Conservation (phyloP, 2,888 invertebrate species). For the Troides helena region DNA sequence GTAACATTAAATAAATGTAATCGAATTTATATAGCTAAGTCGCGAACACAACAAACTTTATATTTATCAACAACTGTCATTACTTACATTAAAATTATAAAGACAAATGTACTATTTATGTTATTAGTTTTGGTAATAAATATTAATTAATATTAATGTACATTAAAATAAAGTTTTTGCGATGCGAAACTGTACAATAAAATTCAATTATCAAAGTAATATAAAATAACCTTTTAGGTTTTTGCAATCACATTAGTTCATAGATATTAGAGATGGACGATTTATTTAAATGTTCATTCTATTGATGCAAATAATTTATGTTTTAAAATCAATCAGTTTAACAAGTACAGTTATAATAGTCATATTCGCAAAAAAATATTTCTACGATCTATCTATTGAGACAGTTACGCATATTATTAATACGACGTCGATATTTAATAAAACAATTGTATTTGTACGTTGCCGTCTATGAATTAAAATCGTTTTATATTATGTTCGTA, state of each 20-base stretch:
- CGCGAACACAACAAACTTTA: not conserved
- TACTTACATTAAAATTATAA: not conserved
- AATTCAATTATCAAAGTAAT: not conserved
- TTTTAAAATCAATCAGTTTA: no score
- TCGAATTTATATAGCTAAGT: not conserved
- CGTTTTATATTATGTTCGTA: no score
- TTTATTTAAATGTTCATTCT: no score
- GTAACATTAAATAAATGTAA: not conserved
- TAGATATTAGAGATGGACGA: not conserved
- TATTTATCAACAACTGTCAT: constrained; percentile 3
- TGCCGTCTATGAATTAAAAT: no score
- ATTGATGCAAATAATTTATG: no score
- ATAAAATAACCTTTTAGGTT: not conserved
- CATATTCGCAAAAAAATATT: no score
- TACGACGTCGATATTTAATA: no score
- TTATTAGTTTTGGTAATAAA: not conserved
- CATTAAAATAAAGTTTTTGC: not conserved
- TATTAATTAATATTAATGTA: not conserved
- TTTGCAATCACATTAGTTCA: not conserved
- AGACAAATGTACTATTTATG: not conserved
- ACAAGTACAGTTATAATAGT: no score
- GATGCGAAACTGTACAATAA: not conserved
- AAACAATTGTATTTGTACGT: no score
- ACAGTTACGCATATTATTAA: no score
- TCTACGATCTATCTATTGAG: no score